Evolutionary conservation across 2,888 invertebrate species (phyloP), one percentile per base, ranked within the genome.

Genomic region (Hoplodrina blanda): DNA sequence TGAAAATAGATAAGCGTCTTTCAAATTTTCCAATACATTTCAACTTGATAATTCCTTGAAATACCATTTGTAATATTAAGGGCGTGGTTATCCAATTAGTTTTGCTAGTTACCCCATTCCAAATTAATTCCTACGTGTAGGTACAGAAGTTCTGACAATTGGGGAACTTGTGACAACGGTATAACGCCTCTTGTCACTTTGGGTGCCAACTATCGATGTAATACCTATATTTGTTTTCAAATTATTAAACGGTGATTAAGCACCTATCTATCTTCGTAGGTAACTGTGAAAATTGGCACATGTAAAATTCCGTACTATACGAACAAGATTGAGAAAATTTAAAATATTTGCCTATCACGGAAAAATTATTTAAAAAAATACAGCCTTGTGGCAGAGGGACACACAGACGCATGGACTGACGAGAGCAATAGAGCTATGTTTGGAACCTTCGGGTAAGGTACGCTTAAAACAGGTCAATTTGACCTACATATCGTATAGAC

Each of bases 101-200:
- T 76, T 62, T 30, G 30, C 46, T 65, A 74, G 76, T 60, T 33
- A 73, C 41, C 49, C 62, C 8, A 50, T 60, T 59, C 62, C 37
- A 67, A 80, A 66, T 76, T 62, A 80, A 76, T 80, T 60, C 62
- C 80, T 67, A 62, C 68, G 60, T 60, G 68, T 66, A 67, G 67
- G 59, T 55, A 75, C 76, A 59, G 67, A 80, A 80, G 54, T 75
- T 75, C 49, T 67, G 67, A 67, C 76, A 60, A 75, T 80, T 52
- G 61, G 46, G 59, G 30, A 80, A 76, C 76, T 80, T 55, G 68
- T 67, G 68, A 66, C 63, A 71, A 54, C 50, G 62, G 62, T 74
- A 66, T 61, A 62, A 67, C 76, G 55, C 54, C 67, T 78, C 79
- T 33, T 67, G 80, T 62, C 76, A 75, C 76, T 46, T 78, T 10